Percentiles rank a stretch among this genome's conserved stretches.
Conservation (phyloP, 2,113 vertebrate genomes). For the Coryphaenoides rupestris region DNA sequence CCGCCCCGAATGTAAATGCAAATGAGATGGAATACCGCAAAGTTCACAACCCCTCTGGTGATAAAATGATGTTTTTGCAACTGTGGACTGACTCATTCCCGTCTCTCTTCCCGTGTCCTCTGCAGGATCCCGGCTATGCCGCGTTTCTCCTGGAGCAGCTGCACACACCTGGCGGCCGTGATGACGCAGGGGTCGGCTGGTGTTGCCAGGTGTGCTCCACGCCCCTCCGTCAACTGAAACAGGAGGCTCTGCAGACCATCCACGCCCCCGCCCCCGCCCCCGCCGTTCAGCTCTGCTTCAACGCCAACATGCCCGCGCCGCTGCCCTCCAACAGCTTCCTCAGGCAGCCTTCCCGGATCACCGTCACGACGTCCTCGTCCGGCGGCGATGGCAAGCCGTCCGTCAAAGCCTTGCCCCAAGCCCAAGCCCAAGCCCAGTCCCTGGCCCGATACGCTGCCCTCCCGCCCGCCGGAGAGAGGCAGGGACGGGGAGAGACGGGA, state of each 20-base stretch:
- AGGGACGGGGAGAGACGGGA: conserved; percentile 68
- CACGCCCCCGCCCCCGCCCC: no score
- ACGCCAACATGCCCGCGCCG: conserved; percentile 67
- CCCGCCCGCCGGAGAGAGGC: conserved; percentile 65
- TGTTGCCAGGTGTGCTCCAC: conserved; percentile 86
- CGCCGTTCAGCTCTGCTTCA: conserved; percentile 36
- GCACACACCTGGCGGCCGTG: conserved; percentile 74
- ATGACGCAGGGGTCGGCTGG: conserved; percentile 70
- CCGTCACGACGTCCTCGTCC: conserved; percentile 64
- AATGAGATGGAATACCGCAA: no score
- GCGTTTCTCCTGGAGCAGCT: conserved; percentile 92
- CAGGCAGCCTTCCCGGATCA: conserved; percentile 68
- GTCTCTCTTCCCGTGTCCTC: conserved; percentile 31
- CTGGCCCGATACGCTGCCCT: conserved; percentile 31
- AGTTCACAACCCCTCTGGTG: no score
- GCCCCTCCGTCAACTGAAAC: conserved; percentile 82
- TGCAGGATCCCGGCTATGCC: conserved; percentile 88
- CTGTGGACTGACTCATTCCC: background rate
- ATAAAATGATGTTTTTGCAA: no score
- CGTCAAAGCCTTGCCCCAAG: conserved; percentile 69
- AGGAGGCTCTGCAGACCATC: conserved; percentile 83
- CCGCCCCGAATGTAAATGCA: no score
- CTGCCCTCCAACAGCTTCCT: conserved; percentile 42
- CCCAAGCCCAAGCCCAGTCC: conserved; percentile 13
- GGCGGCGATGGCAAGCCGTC: conserved; percentile 66